These are phyloP conservation scores for Carassius carassius DNA, from an alignment of 2,113 vertebrate genomes.

Conservation along the genomic window DNA sequence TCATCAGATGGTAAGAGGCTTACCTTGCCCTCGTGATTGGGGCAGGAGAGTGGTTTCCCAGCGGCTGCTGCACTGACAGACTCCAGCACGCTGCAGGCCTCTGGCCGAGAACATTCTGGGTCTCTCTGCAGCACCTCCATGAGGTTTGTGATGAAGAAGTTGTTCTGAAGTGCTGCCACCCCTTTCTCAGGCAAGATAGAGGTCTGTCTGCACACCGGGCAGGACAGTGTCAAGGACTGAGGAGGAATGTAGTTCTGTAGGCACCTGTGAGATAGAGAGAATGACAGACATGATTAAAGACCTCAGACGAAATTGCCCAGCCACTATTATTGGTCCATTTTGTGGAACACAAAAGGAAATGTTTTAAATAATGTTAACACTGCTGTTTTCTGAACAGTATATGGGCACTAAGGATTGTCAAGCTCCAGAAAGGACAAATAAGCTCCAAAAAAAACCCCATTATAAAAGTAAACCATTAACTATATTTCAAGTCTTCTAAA, in stretches of 20 bases:
- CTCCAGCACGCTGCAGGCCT: conserved; percentile 79
- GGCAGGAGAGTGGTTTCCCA: conserved; percentile 88
- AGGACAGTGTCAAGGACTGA: conserved; percentile 89
- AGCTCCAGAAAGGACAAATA: background rate
- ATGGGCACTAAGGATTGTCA: background rate
- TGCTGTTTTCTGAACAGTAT: background rate
- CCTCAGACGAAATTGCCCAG: background rate
- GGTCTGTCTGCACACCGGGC: conserved; percentile 91
- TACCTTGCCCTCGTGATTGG: conserved; percentile 94
- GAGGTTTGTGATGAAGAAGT: conserved; percentile 96
- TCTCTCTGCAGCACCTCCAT: conserved; percentile 93
- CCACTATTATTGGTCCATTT: background rate
- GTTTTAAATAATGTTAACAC: background rate
- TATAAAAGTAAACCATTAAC: background rate
- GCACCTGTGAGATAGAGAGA: conserved; percentile 74
- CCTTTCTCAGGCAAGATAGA: conserved; percentile 92
- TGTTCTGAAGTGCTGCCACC: conserved; percentile 90
- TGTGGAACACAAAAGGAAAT: background rate
- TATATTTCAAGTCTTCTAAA: background rate
- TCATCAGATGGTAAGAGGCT: conserved; percentile 13
- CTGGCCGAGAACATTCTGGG: conserved; percentile 76
- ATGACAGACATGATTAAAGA: background rate
- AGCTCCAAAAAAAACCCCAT: background rate
- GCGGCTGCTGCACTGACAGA: conserved; percentile 82
- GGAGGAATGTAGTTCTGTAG: conserved; percentile 93